Evolutionary conservation across 2,888 invertebrate species (phyloP), one percentile per base, ranked within the genome.

Genomic region (Lacanobia wlatinum): DNA sequence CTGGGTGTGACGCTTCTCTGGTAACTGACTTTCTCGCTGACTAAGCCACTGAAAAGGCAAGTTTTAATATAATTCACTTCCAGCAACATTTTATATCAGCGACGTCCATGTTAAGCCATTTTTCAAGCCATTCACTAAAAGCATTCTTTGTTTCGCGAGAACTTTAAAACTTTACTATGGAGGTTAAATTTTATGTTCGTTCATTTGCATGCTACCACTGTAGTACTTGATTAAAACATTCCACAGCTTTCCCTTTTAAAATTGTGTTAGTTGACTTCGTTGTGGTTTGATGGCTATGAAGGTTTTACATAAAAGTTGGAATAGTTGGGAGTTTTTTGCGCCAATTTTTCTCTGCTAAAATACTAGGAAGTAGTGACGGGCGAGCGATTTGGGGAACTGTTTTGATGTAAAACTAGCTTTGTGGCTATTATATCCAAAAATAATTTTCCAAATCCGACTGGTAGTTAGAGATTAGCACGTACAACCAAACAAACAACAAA

Each of bases 91-190:
- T 1, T 67, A 77, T 8, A 74, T 82, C 82, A 16, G 6, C 38
- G 73, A 7, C 28, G 64, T 74, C 66, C 72, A 77, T 84, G 84
- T 78, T 81, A 87, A 86, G 85, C 87, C 85, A 89, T 89, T 90
- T 90, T 89, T 90, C 87, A 90, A 85, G 83, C 83, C 73, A 87
- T 87, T 90, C 85, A 79, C 84, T 90, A 84, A 89, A 87, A 86
- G 86, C 86, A 82, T 87, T 88, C 88, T 90, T 90, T 90, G 90
- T 89, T 87, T 87, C 76, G 73, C 75, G 81, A 69, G 73, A 78
- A 80, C 82, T 85, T 48, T 84, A 76, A 85, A 87, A 83, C 70
- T 85, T 80, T 76, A 80, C 74, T 76, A 68, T 62, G 40, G 83
- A 82, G 82, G 82, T 86, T 84, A 84, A 76, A 85, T 86, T 83